Percentiles rank a stretch among this genome's conserved stretches.
These are phyloP conservation scores for Melieria omissa DNA, from an alignment of 2,888 invertebrate genomes.

Conservation along the genomic window DNA sequence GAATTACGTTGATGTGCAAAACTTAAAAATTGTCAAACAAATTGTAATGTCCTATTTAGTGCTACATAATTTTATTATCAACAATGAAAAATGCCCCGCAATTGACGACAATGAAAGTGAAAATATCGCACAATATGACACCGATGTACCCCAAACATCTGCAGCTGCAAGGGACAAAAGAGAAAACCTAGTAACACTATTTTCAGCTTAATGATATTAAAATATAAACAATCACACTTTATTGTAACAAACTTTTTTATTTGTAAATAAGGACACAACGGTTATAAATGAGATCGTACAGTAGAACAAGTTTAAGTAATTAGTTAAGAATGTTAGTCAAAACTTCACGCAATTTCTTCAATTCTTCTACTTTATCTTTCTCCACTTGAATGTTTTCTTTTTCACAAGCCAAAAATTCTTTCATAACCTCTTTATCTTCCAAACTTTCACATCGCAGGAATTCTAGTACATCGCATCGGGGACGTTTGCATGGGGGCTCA, in stretches of 20 bases:
- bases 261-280: slow-evolving; percentile 4
- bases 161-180: not conserved
- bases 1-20: not conserved
- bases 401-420: slow-evolving; percentile 1
- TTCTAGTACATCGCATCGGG: not conserved
- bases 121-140: not conserved
- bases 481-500: not conserved
- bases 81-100: not conserved
- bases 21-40: slow-evolving; percentile 16
- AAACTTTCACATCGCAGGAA: not conserved
- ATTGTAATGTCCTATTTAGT: slow-evolving; percentile 30
- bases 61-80: slow-evolving; percentile 25
- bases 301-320: not conserved
- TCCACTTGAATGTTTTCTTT: not conserved
- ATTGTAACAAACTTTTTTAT: not conserved
- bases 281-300: slow-evolving; percentile 2
- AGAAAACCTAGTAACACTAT: not conserved
- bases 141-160: slow-evolving; percentile 1
- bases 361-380: not conserved
- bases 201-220: slow-evolving; percentile 1
- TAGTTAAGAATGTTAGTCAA: slow-evolving; percentile 1
- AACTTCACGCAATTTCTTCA: slow-evolving; percentile 2
- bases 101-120: not conserved
- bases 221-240: not conserved
- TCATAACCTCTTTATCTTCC: not conserved